A percentile compares a stretch with the other conserved stretches of the same genome.
Conservation (phyloP, 2,888 invertebrate genomes). For the Chloromyia formosa region DNA sequence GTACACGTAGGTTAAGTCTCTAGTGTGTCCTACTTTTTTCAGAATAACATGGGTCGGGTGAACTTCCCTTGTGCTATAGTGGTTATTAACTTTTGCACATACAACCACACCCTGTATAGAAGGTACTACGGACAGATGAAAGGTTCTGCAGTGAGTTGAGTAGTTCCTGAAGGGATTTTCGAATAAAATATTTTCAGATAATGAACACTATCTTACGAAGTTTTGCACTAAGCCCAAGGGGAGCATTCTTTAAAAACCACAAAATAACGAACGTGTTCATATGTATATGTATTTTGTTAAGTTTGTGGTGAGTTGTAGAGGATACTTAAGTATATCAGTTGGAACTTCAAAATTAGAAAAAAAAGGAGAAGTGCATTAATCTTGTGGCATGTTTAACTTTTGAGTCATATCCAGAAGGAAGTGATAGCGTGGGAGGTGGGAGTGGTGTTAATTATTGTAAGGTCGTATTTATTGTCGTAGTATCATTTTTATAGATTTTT, state of each 20-base stretch:
- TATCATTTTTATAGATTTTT: too few species aligned
- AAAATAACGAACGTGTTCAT: neutral
- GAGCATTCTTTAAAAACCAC: neutral
- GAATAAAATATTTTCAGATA: constrained; percentile 34
- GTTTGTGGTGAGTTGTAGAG: too few species aligned
- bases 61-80: constrained; percentile 27
- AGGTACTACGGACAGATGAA: neutral
- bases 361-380: too few species aligned
- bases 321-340: too few species aligned
- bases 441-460: too few species aligned
- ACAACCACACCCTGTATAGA: neutral
- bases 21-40: constrained; percentile 11
- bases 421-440: too few species aligned
- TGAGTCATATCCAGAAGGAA: too few species aligned
- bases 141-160: constrained; percentile 8
- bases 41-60: constrained; percentile 1
- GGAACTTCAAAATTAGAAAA: too few species aligned
- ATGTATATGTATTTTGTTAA: too few species aligned
- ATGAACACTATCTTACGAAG: constrained; percentile 27
- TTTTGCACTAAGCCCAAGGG: constrained; percentile 13
- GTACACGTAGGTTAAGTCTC: neutral
- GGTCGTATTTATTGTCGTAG: too few species aligned
- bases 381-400: too few species aligned
- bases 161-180: constrained; percentile 29
- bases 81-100: neutral